phyloP scores from a whole-genome alignment of 1,140 invertebrate species.

The Eubasilissa regina region DNA sequence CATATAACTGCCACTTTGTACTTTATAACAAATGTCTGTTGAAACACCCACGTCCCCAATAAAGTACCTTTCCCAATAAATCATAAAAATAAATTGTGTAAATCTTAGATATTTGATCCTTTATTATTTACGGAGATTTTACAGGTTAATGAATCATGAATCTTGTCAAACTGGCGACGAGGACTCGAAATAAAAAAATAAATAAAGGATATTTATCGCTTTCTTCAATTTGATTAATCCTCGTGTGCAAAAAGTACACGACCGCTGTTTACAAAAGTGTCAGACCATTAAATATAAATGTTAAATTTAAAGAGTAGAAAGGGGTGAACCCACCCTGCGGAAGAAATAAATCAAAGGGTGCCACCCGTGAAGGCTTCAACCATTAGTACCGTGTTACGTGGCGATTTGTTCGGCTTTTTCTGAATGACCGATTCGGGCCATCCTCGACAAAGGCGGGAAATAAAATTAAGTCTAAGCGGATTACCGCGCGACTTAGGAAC shows the following conservation, averaged over 20 bases:
- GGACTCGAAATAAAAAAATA: no score
- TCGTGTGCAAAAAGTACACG: not conserved
- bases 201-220: not conserved
- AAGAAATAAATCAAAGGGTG: conserved; percentile 4
- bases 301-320: not conserved
- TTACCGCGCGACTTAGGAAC: conserved; percentile 3
- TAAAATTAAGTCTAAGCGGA: conserved; percentile 18
- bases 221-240: not conserved
- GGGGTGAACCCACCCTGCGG: not conserved
- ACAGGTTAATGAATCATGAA: no score
- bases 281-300: not conserved
- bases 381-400: conserved; percentile 22
- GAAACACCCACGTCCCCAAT: no score
- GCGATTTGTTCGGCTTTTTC: conserved; percentile 3
- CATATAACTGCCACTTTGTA: no score
- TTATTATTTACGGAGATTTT: no score
- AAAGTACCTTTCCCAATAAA: no score
- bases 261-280: not conserved
- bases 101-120: no score
- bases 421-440: conserved; percentile 13
- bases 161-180: no score
- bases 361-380: not conserved
- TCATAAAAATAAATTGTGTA: no score
- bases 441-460: not conserved
- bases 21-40: no score